Evolutionary conservation across 2,888 invertebrate species (phyloP).

Genomic region (Ctena decussata): DNA sequence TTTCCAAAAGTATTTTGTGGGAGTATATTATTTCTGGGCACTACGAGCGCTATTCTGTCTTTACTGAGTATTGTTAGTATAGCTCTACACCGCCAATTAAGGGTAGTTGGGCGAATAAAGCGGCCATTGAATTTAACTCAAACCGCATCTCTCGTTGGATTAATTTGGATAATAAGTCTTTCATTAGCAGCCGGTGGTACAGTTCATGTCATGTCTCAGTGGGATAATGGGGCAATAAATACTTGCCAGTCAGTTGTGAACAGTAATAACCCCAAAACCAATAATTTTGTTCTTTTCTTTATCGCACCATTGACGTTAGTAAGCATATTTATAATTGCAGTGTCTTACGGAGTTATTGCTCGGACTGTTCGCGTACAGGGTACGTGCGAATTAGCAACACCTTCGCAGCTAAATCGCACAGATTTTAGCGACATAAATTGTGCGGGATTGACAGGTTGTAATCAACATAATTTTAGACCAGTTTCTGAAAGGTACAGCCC

Average conservation of each 20-base stretch:
- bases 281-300: conserved; percentile 79
- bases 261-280: conserved; percentile 65
- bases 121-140: conserved; percentile 69
- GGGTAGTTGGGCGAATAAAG: conserved; percentile 71
- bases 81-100: conserved; percentile 74
- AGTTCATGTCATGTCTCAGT: conserved; percentile 73
- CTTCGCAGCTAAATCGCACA: conserved; percentile 16
- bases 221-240: conserved; percentile 66
- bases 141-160: conserved; percentile 66
- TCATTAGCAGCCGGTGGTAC: conserved; percentile 74
- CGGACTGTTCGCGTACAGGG: conserved; percentile 69
- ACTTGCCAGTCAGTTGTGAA: conserved; percentile 75
- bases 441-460: conserved; percentile 33
- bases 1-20: conserved; percentile 77
- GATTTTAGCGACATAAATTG: conserved; percentile 50
- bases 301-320: conserved; percentile 74
- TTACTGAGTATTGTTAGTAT: conserved; percentile 78
- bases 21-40: conserved; percentile 74
- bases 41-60: conserved; percentile 74
- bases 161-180: conserved; percentile 76
- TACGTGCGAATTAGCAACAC: conserved; percentile 19
- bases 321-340: conserved; percentile 70
- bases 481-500: conserved; percentile 35
- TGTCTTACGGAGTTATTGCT: conserved; percentile 75
- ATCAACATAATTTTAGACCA: conserved; percentile 29